Evolutionary conservation across 2,888 invertebrate genomes (phyloP), one percentile per base, ranked within the genome.

Genomic region (Ichneumoninae sp.): DNA sequence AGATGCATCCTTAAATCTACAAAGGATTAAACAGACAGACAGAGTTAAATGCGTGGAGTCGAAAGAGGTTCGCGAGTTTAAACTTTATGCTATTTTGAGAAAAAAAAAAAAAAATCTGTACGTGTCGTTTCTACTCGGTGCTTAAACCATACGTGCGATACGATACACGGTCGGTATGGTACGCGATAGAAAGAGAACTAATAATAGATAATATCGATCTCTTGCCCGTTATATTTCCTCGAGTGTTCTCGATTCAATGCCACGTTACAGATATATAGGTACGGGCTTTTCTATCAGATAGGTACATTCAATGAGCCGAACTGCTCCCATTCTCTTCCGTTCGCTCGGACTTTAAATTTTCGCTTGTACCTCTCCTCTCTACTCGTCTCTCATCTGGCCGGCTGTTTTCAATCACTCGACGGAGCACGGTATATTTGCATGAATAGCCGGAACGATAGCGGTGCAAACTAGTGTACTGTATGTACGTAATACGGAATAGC

Each of bases 401-500:
- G 83, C 77, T 77, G 80, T 68, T 84, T 77, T 77, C 80, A 50
- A 84, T 84, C 80, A 80, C 80, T 75, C 68, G 69, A 50, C 26
- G 68, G 52, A 57, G 30, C 30, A 74, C 60, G 44, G 76, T 83
- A 68, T 70, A n/a, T 80, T 80, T 69, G 76, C 77, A 72, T 40
- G 72, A 80, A 80, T 71, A n/a, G 50, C 50, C n/a, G 7, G n/a
- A 26, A 8, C 69, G 33, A 70, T 70, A 52, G 33, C 69, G 19
- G 16, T 26, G 50, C 50, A 66, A 74, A 44, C 57, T 57, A 54
- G 26, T 68, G 69, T 77, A 57, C 19, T 66, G 54, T 10, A 54
- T 22, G 26, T 26, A 13, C 57, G 30, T 62, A 62, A 30, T n/a
- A n/a, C 33, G 13, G n/a, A 62, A 62, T 62, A 5, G 1, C 33